Percentiles rank a stretch among this genome's conserved stretches.
Conservation (phyloP, 2,797 vertebrate species). For the Erpetoichthys calabaricus region DNA sequence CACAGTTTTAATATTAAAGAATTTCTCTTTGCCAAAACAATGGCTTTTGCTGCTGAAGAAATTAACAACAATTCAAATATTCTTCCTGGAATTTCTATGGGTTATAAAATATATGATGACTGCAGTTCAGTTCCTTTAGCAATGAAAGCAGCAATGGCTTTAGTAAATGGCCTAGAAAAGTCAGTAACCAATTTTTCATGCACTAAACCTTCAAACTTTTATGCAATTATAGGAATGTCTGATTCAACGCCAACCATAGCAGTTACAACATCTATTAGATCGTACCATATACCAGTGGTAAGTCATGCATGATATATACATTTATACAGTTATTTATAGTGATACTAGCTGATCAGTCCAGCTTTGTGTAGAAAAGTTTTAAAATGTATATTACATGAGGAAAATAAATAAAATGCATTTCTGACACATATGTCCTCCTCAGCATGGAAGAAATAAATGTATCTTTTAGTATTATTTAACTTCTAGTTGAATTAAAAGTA, state of each 20-base stretch:
- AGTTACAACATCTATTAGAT: neutral
- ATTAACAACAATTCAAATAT: constrained; percentile 9
- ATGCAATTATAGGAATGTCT: constrained; percentile 6
- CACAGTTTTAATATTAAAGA: constrained; percentile 8
- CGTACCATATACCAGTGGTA: constrained; percentile 5
- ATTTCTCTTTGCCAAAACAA: constrained; percentile 7
- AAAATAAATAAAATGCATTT: no score
- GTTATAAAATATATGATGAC: constrained; percentile 8
- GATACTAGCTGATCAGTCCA: no score
- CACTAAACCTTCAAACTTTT: constrained; percentile 1
- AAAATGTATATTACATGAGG: no score
- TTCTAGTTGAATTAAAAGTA: no score
- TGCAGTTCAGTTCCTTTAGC: neutral
- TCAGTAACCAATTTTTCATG: neutral
- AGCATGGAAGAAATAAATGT: no score
- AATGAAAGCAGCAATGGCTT: constrained; percentile 5
- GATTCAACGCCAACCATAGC: constrained; percentile 5
- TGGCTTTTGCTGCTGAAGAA: constrained; percentile 8
- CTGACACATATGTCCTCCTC: no score
- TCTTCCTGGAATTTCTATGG: constrained; percentile 6
- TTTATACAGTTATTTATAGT: neutral
- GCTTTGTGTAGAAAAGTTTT: no score
- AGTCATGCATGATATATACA: neutral
- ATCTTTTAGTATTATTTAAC: no score
- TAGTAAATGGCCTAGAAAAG: constrained; percentile 2